Conservation (phyloP, 2,888 invertebrate species). For the Trichopoda pennipes region DNA sequence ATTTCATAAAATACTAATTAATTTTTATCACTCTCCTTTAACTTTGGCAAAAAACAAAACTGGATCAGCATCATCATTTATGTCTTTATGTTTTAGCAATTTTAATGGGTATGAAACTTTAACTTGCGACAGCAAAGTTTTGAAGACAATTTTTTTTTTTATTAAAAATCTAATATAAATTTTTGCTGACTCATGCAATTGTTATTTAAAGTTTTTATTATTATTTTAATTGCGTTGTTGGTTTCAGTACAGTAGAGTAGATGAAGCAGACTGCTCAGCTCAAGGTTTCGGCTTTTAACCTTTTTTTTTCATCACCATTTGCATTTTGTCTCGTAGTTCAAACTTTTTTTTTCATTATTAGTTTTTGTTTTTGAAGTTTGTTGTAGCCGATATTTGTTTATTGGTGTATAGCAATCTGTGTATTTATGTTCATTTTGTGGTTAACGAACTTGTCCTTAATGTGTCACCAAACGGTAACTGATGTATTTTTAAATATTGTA, state of each 20-base stretch:
- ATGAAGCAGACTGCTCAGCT: constrained; percentile 33
- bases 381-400: constrained; percentile 37
- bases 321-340: constrained; percentile 57
- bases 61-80: no score
- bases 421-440: constrained; percentile 51
- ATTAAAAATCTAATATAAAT: constrained; percentile 3
- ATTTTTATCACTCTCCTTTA: no score
- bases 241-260: constrained; percentile 43
- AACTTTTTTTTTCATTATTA: constrained; percentile 20
- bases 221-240: constrained; percentile 13
- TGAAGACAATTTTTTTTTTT: neutral
- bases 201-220: constrained; percentile 55
- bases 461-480: constrained; percentile 69
- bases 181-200: constrained; percentile 58
- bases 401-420: neutral
- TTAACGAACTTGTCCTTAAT: constrained; percentile 69
- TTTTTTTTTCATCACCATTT: constrained; percentile 60
- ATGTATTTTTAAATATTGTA: constrained; percentile 67
- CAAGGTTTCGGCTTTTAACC: constrained; percentile 68
- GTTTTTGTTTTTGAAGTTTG: constrained; percentile 3
- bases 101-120: no score
- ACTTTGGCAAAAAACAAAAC: no score
- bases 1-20: no score
- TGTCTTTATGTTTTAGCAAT: no score
- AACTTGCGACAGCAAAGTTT: constrained; percentile 9